Evolutionary conservation across 2,797 vertebrate species (phyloP).

Genomic region (Lacerta viridis): DNA sequence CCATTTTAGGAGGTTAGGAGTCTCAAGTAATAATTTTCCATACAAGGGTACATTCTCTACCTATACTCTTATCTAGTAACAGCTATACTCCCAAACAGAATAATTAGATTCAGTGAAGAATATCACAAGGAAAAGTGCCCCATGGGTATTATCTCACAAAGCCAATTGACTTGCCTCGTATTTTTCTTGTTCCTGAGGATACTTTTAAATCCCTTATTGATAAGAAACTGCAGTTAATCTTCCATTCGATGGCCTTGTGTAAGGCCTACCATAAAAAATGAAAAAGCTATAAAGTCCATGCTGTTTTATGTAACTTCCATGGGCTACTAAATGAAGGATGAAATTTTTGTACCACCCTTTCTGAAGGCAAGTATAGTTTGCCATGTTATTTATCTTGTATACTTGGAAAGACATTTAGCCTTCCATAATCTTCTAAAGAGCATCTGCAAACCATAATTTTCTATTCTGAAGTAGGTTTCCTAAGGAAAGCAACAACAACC

Average conservation of each 20-base stretch:
- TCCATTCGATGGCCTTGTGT: conserved; percentile 1
- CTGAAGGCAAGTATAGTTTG: not conserved
- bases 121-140: not conserved
- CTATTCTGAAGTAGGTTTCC: not conserved
- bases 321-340: not conserved
- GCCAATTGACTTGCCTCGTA: conserved; percentile 14
- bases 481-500: not conserved
- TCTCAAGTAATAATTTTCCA: not conserved
- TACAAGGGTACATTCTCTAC: not conserved
- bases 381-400: conserved; percentile 34
- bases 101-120: conserved; percentile 22
- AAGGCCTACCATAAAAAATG: conserved; percentile 31
- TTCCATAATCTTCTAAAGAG: conserved; percentile 4
- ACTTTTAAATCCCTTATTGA: conserved; percentile 29
- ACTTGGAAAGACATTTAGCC: not conserved
- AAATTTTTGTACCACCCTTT: not conserved
- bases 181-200: conserved; percentile 24
- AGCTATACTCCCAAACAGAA: conserved; percentile 8
- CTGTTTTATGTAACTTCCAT: not conserved
- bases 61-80: conserved; percentile 16
- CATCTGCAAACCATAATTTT: not conserved
- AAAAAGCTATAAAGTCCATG: conserved; percentile 36
- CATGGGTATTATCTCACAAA: conserved; percentile 18
- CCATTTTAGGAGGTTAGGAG: not conserved
- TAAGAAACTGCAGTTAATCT: conserved; percentile 30